These are phyloP conservation scores for Paradoxurus hermaphroditus DNA, from an alignment of 2,113 vertebrate genomes.

Conservation along the genomic window DNA sequence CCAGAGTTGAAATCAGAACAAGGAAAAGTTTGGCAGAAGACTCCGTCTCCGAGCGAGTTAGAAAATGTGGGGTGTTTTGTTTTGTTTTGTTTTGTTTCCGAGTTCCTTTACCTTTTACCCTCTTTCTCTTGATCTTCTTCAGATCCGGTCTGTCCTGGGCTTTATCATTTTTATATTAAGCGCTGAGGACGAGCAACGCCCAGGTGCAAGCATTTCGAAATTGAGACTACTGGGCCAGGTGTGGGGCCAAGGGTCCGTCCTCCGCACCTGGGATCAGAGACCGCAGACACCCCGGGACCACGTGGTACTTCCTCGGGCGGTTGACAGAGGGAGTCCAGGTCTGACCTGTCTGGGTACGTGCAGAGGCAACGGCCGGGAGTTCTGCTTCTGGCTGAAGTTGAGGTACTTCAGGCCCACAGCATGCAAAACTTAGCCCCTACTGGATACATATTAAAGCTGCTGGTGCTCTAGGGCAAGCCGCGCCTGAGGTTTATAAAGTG, in stretches of 20 bases:
- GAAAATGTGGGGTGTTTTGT: background rate
- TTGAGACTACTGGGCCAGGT: background rate
- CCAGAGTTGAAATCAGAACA: background rate
- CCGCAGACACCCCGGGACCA: fast-evolving
- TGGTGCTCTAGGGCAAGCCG: background rate
- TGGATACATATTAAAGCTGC: background rate
- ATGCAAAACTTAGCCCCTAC: background rate
- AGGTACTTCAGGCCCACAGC: background rate
- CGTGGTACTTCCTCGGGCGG: fast-evolving
- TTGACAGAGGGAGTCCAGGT: fast-evolving
- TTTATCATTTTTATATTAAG: background rate
- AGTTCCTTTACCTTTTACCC: background rate
- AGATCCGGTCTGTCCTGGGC: background rate
- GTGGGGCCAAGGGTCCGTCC: background rate
- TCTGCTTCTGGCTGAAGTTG: background rate
- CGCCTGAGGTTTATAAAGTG: background rate
- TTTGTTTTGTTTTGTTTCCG: too few species aligned
- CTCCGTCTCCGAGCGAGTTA: background rate
- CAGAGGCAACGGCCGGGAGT: fast-evolving
- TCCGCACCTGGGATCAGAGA: background rate
- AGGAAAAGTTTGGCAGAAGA: background rate
- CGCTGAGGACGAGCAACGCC: background rate
- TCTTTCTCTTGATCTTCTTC: background rate
- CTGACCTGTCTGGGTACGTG: background rate
- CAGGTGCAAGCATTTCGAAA: background rate